phyloP scores from a whole-genome alignment of 2,888 invertebrate species.

The Drosophila demipolita region DNA sequence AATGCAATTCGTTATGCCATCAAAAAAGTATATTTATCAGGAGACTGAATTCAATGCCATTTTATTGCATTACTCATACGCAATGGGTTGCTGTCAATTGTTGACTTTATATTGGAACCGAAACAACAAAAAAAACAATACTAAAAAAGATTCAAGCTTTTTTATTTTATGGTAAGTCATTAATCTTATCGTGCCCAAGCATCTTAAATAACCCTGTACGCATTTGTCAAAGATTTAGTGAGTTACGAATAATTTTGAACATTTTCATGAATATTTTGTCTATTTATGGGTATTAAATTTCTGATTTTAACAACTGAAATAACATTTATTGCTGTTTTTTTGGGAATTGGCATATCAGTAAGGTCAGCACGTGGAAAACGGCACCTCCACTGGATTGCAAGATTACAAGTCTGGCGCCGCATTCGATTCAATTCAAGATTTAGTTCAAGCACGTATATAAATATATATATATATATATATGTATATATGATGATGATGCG shows the following conservation, averaged over 20 bases:
- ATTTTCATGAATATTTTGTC: background rate
- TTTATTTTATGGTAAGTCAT: conserved; percentile 6
- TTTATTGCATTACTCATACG: conserved; percentile 12
- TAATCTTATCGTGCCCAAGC: conserved; percentile 21
- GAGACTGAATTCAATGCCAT: background rate
- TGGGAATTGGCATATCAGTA: conserved; percentile 36
- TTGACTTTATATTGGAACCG: background rate
- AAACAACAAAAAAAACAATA: background rate
- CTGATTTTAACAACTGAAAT: background rate
- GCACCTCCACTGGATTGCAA: background rate
- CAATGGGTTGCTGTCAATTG: background rate
- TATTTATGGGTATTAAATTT: conserved; percentile 6
- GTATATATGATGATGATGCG: conserved; percentile 7
- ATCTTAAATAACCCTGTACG: conserved; percentile 30
- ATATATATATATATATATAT: too few species aligned
- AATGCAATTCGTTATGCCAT: conserved; percentile 50
- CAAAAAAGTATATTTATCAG: conserved; percentile 16
- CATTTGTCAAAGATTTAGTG: conserved; percentile 4
- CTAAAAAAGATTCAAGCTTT: background rate
- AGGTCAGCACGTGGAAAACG: conserved; percentile 33
- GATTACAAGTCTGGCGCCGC: conserved; percentile 32
- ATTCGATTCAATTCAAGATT: conserved; percentile 53
- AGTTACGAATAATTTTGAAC: background rate
- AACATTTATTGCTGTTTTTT: background rate
- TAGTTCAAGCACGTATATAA: conserved; percentile 54